Percentiles rank a stretch among this genome's conserved stretches.
Evolutionary conservation across 2,797 vertebrate genomes (phyloP).

Genomic region (Siniperca obscura): DNA sequence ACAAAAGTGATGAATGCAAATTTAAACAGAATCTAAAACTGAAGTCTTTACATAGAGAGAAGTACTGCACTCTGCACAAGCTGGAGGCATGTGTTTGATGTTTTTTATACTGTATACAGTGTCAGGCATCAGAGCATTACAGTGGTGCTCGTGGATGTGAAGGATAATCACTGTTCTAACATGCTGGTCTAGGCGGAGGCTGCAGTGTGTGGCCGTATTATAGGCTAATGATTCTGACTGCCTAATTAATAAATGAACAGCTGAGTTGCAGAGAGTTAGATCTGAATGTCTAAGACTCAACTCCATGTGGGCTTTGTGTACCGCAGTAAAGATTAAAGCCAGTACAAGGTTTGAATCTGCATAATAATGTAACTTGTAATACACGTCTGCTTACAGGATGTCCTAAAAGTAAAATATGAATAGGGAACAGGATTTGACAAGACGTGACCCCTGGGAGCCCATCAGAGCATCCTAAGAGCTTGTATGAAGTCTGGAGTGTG

Average conservation of each 20-base stretch:
- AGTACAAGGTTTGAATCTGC: too few species aligned
- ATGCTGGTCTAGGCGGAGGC: neutral
- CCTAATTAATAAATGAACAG: too few species aligned
- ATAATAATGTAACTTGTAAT: neutral
- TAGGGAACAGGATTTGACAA: too few species aligned
- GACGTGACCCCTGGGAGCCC: too few species aligned
- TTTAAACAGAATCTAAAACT: neutral
- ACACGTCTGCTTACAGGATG: neutral
- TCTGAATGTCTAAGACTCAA: neutral
- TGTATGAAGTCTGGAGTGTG: neutral
- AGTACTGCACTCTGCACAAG: too few species aligned
- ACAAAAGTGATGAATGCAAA: neutral
- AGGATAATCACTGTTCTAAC: neutral
- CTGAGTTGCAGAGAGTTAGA: neutral
- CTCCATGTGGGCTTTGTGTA: neutral
- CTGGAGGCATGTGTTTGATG: neutral
- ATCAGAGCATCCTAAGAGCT: too few species aligned
- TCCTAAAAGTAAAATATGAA: neutral
- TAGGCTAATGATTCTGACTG: too few species aligned
- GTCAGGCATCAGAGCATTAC: neutral
- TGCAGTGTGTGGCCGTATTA: too few species aligned
- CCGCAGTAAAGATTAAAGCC: too few species aligned
- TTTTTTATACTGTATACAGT: neutral
- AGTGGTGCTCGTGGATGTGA: neutral
- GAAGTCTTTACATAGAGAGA: neutral